phyloP scores from a whole-genome alignment of 2,888 invertebrate genomes.

The Synanthedon vespiformis region DNA sequence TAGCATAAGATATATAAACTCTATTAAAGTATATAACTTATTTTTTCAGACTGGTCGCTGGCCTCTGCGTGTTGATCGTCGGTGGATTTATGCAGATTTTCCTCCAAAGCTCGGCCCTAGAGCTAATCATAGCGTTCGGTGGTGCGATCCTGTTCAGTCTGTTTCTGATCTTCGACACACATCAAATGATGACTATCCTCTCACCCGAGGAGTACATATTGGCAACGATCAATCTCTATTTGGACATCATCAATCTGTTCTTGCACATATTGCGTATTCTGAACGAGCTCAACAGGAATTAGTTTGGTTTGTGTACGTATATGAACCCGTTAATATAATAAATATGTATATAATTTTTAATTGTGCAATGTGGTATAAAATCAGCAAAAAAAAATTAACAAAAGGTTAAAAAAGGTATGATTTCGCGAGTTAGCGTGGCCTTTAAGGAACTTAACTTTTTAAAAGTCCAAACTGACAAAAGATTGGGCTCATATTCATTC shows the following conservation, averaged over 20 bases:
- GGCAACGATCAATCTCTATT: conserved; percentile 86
- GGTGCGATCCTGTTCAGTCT: conserved; percentile 83
- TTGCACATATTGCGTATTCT: conserved; percentile 82
- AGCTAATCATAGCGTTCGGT: conserved; percentile 77
- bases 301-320: conserved; percentile 11
- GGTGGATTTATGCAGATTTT: conserved; percentile 82
- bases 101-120: conserved; percentile 77
- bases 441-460: too few relatives aligned
- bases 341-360: too few relatives aligned
- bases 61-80: conserved; percentile 75
- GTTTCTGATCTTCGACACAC: conserved; percentile 88
- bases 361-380: too few relatives aligned
- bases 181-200: conserved; percentile 82
- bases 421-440: too few relatives aligned
- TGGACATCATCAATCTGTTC: conserved; percentile 90
- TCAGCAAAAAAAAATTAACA: too few relatives aligned
- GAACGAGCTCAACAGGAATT: conserved; percentile 70
- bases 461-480: too few relatives aligned
- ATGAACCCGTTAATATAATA: neutral
- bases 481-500: too few relatives aligned
- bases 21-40: too few relatives aligned
- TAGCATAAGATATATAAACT: neutral
- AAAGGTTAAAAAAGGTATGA: too few relatives aligned
- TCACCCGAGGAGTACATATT: conserved; percentile 91
- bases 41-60: conserved; percentile 73